These are phyloP conservation scores for Ianthella basta DNA, from an alignment of 37 sponge, comb jelly and placozoan species.

Conservation along the genomic window DNA sequence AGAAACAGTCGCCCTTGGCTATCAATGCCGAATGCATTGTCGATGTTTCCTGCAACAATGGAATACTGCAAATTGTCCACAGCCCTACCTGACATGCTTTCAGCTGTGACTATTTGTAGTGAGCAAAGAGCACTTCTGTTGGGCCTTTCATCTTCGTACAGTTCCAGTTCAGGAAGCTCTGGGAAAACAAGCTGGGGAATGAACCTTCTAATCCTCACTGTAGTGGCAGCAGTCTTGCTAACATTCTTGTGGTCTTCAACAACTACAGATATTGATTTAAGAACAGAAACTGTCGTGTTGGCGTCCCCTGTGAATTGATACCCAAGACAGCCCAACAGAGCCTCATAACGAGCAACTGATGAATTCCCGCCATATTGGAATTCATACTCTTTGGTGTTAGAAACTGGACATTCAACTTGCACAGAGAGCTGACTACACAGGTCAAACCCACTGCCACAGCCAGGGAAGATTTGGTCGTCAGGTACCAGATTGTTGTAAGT, in stretches of 20 bases:
- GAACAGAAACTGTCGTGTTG: not conserved
- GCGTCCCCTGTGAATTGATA: constrained; percentile 49
- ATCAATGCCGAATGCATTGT: constrained; percentile 54
- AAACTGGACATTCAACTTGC: constrained; percentile 42
- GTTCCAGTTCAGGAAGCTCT: constrained; percentile 30
- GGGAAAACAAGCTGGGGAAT: constrained; percentile 27
- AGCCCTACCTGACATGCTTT: constrained; percentile 34
- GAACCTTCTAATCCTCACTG: constrained; percentile 42
- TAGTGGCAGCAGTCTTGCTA: constrained; percentile 40
- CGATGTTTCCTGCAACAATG: constrained; percentile 55
- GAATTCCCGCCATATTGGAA: constrained; percentile 50
- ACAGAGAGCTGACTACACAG: constrained; percentile 69
- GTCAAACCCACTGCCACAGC: constrained; percentile 50
- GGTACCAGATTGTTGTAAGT: constrained; percentile 26
- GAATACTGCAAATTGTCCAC: constrained; percentile 25
- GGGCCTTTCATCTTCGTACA: constrained; percentile 73
- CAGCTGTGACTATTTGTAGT: constrained; percentile 36
- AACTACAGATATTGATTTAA: constrained; percentile 44
- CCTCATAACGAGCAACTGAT: constrained; percentile 43
- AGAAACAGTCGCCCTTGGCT: constrained; percentile 58
- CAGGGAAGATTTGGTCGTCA: constrained; percentile 51
- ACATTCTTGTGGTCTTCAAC: constrained; percentile 48
- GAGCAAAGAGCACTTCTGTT: constrained; percentile 24
- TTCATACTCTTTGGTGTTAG: constrained; percentile 49
- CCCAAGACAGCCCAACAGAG: constrained; percentile 66